phyloP scores from a whole-genome alignment of 2,888 invertebrate genomes.

The Drosophila suboccidentalis region DNA sequence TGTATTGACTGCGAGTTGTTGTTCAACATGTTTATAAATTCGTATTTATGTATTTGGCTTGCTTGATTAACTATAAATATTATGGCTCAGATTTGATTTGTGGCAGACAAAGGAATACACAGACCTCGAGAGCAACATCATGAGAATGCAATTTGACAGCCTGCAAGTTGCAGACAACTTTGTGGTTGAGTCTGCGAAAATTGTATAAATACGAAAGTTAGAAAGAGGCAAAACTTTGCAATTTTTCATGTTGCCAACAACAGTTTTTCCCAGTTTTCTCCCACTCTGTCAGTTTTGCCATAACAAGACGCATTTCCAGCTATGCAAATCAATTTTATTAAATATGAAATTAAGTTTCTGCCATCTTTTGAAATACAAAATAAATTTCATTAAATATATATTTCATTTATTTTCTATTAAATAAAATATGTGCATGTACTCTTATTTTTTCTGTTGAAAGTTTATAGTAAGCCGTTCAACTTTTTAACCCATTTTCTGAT shows the following conservation, averaged over 20 bases:
- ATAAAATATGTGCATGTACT: not conserved
- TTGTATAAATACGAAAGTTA: conserved; percentile 31
- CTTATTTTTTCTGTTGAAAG: not conserved
- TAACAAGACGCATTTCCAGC: conserved; percentile 7
- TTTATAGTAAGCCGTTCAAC: not conserved
- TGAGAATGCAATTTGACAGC: conserved; percentile 33
- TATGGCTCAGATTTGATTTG: conserved; percentile 66
- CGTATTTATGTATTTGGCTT: conserved; percentile 76
- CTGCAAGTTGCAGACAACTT: conserved; percentile 40
- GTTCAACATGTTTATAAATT: conserved; percentile 74
- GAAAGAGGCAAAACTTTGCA: conserved; percentile 19
- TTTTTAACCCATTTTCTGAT: conserved; percentile 6
- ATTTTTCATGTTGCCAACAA: conserved; percentile 18
- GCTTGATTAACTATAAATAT: conserved; percentile 79
- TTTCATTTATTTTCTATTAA: conserved; percentile 1
- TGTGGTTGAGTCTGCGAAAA: conserved; percentile 34
- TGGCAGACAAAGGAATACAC: conserved; percentile 41
- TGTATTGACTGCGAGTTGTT: conserved; percentile 28
- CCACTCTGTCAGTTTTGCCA: conserved; percentile 12
- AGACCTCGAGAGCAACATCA: not conserved
- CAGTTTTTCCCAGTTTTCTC: conserved; percentile 7
- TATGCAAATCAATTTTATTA: conserved; percentile 19
- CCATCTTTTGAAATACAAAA: not conserved
- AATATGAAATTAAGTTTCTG: conserved; percentile 6
- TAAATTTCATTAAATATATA: not conserved